Percentiles rank a stretch among this genome's conserved stretches.
These are phyloP conservation scores for Melopsittacus undulatus DNA, from an alignment of 2,797 vertebrate genomes.

Conservation along the genomic window DNA sequence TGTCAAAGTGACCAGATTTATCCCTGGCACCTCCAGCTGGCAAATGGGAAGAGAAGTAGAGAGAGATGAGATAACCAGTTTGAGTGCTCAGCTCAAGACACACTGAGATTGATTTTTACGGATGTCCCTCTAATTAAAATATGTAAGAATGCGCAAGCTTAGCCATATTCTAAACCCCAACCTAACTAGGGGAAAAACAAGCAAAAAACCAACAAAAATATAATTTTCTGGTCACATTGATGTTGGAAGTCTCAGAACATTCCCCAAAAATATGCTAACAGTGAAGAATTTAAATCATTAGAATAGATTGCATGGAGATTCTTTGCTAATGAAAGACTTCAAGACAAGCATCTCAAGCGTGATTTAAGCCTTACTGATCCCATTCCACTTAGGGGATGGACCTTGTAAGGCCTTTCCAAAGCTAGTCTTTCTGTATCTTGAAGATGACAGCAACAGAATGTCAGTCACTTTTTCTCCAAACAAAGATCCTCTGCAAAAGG, in stretches of 20 bases:
- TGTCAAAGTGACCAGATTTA: neutral
- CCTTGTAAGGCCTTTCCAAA: neutral
- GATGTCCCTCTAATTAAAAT: neutral
- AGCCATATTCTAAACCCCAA: neutral
- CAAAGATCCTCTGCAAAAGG: neutral
- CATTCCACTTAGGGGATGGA: neutral
- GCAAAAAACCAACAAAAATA: neutral
- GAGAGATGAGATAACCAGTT: neutral
- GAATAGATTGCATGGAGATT: neutral
- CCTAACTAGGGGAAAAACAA: neutral
- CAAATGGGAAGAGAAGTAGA: neutral
- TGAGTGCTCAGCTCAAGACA: neutral
- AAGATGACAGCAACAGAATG: neutral
- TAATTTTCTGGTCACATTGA: neutral
- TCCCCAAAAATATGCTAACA: neutral
- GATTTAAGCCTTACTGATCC: neutral
- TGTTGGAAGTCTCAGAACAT: neutral
- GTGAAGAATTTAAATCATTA: neutral
- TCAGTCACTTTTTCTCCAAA: neutral
- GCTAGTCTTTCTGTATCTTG: neutral
- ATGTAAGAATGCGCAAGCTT: neutral
- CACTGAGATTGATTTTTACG: neutral
- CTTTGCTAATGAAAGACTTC: neutral
- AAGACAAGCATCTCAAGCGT: neutral
- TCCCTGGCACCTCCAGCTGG: neutral